phyloP scores from a whole-genome alignment of 2,113 vertebrate species.

The Zeus faber region DNA sequence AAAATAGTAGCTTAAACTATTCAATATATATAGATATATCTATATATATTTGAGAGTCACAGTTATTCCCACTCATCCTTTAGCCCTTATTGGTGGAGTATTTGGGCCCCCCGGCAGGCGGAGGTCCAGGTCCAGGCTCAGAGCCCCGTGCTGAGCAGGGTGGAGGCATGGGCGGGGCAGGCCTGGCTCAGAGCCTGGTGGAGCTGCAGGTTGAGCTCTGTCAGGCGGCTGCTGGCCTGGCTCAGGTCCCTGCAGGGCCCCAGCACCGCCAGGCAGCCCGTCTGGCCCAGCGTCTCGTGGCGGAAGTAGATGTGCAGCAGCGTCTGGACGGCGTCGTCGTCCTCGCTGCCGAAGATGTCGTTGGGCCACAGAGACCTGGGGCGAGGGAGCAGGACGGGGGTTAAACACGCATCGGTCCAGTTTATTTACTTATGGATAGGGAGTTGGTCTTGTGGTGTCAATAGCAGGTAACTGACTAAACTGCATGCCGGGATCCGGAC shows the following conservation, averaged over 20 bases:
- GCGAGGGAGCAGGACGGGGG: neutral
- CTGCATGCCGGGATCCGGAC: too few species aligned
- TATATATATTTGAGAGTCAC: conserved; percentile 52
- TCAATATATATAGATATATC: conserved; percentile 57
- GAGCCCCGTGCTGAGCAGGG: conserved; percentile 84
- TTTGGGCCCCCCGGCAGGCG: too few species aligned
- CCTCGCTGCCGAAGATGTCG: conserved; percentile 91
- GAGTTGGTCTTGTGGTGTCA: too few species aligned
- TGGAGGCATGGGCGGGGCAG: conserved; percentile 74
- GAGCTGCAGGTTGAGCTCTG: conserved; percentile 97
- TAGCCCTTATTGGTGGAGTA: conserved; percentile 76
- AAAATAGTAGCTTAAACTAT: conserved; percentile 49
- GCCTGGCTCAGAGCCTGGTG: conserved; percentile 87
- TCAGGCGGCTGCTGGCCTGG: conserved; percentile 89
- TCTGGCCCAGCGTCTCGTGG: conserved; percentile 94
- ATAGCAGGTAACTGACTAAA: too few species aligned
- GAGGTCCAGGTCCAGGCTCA: conserved; percentile 61
- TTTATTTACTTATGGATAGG: too few species aligned
- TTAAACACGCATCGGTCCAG: too few species aligned
- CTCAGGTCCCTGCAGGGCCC: conserved; percentile 91
- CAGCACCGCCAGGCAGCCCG: conserved; percentile 90
- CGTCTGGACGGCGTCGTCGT: conserved; percentile 89
- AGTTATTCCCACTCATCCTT: conserved; percentile 71
- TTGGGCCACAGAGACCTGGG: conserved; percentile 90
- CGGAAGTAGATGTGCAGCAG: conserved; percentile 96